Percentiles rank a stretch among this genome's conserved stretches.
Evolutionary conservation across 2,113 vertebrate genomes (phyloP).

Genomic region (Lota lota): DNA sequence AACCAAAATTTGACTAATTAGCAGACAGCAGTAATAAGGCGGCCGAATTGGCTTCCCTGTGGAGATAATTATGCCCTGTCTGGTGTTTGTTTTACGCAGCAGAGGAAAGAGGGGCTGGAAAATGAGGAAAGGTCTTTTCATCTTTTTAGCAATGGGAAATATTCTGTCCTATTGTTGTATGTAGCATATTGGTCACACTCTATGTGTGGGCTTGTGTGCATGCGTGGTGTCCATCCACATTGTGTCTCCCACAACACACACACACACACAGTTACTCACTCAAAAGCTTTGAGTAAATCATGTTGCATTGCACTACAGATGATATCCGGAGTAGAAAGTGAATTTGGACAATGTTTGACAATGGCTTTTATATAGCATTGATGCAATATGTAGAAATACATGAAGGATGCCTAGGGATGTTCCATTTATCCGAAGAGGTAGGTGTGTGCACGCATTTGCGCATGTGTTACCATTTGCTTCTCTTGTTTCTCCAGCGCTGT

Average conservation of each 20-base stretch:
- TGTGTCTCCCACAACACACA: too few species aligned
- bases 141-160: conserved; percentile 42
- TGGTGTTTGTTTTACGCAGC: conserved; percentile 65
- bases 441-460: conserved; percentile 17
- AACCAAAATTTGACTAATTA: conserved; percentile 60
- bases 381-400: conserved; percentile 46
- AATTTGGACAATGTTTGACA: background rate
- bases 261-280: too few species aligned
- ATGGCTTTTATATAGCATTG: conserved; percentile 31
- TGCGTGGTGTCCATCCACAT: background rate
- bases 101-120: conserved; percentile 27
- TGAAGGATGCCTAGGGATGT: background rate
- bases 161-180: conserved; percentile 18
- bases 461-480: conserved; percentile 86
- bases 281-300: conserved; percentile 11
- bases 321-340: conserved; percentile 9
- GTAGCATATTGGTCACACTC: background rate
- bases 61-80: conserved; percentile 69
- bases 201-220: background rate
- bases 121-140: conserved; percentile 46
- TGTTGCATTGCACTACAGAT: background rate
- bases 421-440: too few species aligned
- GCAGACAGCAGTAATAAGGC: conserved; percentile 55
- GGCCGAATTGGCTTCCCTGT: conserved; percentile 52
- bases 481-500: conserved; percentile 92